Conservation (phyloP, 2,113 vertebrate genomes). For the Microcebus tavaratra region DNA sequence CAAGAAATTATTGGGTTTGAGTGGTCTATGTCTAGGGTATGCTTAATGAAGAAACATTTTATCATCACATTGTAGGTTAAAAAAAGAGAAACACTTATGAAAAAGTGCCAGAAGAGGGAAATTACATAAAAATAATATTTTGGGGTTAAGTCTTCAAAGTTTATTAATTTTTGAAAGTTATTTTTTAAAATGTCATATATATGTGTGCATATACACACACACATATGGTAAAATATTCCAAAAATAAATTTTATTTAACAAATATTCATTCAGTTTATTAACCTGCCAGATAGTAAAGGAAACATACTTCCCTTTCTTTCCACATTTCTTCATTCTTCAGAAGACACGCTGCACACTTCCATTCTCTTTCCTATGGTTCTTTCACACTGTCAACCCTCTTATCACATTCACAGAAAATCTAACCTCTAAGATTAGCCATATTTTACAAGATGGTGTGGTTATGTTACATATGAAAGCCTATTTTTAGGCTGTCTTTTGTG, state of each 20-base stretch:
- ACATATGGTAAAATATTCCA: not conserved
- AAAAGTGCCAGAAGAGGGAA: not conserved
- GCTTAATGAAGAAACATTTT: not conserved
- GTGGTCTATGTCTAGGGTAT: not conserved
- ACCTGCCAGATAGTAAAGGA: not conserved
- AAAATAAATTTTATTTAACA: conserved; percentile 15
- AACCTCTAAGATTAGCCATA: not conserved
- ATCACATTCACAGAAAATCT: not conserved
- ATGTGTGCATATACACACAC: not conserved
- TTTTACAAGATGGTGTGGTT: not conserved
- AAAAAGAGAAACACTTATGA: not conserved
- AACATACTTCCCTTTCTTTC: not conserved
- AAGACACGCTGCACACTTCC: not conserved
- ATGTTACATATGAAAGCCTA: not conserved
- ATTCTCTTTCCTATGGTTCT: not conserved
- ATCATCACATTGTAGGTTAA: too few relatives aligned
- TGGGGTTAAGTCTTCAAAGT: not conserved
- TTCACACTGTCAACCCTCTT: not conserved
- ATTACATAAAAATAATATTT: not conserved
- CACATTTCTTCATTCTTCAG: not conserved
- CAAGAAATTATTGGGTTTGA: not conserved
- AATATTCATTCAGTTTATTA: not conserved
- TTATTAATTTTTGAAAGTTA: not conserved
- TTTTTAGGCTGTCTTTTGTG: not conserved
- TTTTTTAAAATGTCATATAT: not conserved